Evolutionary conservation across 2,888 invertebrate genomes (phyloP).

Genomic region (Drepana falcataria): DNA sequence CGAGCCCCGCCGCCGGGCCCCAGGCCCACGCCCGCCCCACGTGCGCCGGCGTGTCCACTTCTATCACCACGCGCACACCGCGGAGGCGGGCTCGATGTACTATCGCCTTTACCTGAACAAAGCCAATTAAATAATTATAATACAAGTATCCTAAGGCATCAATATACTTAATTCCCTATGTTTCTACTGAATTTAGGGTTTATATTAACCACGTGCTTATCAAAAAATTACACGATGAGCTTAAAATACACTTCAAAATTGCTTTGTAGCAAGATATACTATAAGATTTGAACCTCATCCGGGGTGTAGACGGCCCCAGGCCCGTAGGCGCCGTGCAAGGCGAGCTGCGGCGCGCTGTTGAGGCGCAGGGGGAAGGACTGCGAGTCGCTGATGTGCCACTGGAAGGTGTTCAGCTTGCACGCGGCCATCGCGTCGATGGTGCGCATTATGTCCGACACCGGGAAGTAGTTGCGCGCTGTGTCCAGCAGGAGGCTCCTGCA

Average conservation of each 20-base stretch:
- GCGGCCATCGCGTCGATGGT: conserved; percentile 93
- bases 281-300: conserved; percentile 61
- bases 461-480: conserved; percentile 93
- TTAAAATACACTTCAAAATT: too few species aligned
- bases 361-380: conserved; percentile 94
- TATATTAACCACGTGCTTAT: too few species aligned
- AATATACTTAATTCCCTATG: too few species aligned
- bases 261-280: too few species aligned
- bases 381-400: conserved; percentile 95
- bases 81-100: conserved; percentile 87
- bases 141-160: too few species aligned
- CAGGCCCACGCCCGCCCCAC: conserved; percentile 92
- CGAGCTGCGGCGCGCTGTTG: conserved; percentile 85
- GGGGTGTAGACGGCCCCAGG: conserved; percentile 86
- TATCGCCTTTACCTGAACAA: conserved; percentile 77
- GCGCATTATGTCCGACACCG: conserved; percentile 83
- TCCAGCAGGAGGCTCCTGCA: conserved; percentile 90
- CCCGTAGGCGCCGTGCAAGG: conserved; percentile 91
- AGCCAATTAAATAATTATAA: too few species aligned
- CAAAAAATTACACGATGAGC: too few species aligned
- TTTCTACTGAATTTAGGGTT: too few species aligned
- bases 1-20: conserved; percentile 86
- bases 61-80: conserved; percentile 91
- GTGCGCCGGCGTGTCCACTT: conserved; percentile 95
- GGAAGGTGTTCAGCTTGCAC: conserved; percentile 93